Conservation (phyloP, 1,140 invertebrate genomes). For the Papilio polytes region DNA sequence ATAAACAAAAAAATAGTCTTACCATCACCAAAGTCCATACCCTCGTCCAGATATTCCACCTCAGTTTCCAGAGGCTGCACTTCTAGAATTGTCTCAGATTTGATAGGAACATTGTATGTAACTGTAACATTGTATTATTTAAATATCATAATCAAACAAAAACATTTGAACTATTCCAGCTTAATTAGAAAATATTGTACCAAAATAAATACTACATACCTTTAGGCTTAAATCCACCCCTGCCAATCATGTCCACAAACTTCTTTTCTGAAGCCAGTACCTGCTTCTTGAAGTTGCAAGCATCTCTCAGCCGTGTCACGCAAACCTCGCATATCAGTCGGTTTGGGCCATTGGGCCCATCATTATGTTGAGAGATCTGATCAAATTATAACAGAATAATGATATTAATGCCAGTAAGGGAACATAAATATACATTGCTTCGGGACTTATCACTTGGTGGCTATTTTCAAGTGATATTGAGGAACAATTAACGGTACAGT, state of each 20-base stretch:
- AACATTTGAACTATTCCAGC: too few relatives aligned
- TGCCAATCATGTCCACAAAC: conserved; percentile 72
- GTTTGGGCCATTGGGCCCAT: conserved; percentile 72
- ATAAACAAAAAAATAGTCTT: conserved; percentile 30
- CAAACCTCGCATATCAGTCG: conserved; percentile 77
- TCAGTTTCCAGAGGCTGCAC: conserved; percentile 46
- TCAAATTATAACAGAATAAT: background rate
- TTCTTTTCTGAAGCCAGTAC: conserved; percentile 73
- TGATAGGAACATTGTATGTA: conserved; percentile 58
- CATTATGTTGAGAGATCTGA: conserved; percentile 75
- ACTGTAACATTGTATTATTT: conserved; percentile 49
- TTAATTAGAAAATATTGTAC: too few relatives aligned
- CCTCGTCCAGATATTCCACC: conserved; percentile 67
- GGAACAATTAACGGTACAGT: background rate
- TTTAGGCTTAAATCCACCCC: conserved; percentile 68
- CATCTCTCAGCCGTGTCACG: conserved; percentile 74
- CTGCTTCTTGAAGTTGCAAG: conserved; percentile 79
- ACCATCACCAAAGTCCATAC: conserved; percentile 64
- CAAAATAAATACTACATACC: conserved; percentile 48
- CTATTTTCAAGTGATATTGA: background rate
- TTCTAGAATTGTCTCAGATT: conserved; percentile 51
- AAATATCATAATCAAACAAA: conserved; percentile 16
- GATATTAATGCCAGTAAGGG: background rate
- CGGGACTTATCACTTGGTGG: background rate
- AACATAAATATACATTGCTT: background rate